These are phyloP conservation scores for Cantharis rufa DNA, from an alignment of 2,888 invertebrate genomes.

Conservation along the genomic window DNA sequence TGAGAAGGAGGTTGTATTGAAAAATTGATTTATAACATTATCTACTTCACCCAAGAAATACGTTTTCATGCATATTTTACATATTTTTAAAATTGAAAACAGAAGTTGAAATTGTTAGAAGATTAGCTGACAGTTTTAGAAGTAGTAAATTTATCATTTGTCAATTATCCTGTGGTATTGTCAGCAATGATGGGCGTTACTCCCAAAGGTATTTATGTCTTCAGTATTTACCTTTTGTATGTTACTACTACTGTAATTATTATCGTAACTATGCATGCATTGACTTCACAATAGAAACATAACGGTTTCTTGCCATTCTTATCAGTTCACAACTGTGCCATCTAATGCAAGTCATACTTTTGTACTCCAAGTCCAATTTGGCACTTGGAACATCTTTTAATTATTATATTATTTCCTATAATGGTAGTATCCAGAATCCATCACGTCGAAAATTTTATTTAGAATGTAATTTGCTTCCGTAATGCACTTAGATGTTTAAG, in stretches of 20 bases:
- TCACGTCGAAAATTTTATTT: neutral
- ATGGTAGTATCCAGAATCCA: neutral
- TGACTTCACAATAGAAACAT: neutral
- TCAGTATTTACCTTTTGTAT: slow-evolving; percentile 13
- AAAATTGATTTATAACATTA: slow-evolving; percentile 42
- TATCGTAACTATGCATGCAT: neutral
- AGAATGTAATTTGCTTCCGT: neutral
- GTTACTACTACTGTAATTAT: neutral
- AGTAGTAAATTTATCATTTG: slow-evolving; percentile 38
- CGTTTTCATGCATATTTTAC: slow-evolving; percentile 40
- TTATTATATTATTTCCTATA: too few relatives aligned
- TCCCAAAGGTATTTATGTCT: slow-evolving; percentile 28
- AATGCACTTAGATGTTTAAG: neutral
- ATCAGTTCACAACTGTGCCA: neutral
- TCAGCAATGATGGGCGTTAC: slow-evolving; percentile 21
- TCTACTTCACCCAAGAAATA: slow-evolving; percentile 31
- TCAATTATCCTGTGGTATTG: slow-evolving; percentile 27
- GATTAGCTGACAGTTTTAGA: slow-evolving; percentile 40
- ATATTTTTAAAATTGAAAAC: slow-evolving; percentile 37
- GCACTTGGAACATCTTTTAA: neutral
- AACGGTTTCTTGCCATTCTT: neutral
- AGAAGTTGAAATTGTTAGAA: slow-evolving; percentile 33
- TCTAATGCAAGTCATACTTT: neutral
- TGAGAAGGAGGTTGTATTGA: slow-evolving; percentile 32
- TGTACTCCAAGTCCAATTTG: neutral